A percentile compares a stretch with the other conserved stretches of the same genome.
Conservation (phyloP, 64 coral and sea anemone species). For the Dendronephthya gigantea region DNA sequence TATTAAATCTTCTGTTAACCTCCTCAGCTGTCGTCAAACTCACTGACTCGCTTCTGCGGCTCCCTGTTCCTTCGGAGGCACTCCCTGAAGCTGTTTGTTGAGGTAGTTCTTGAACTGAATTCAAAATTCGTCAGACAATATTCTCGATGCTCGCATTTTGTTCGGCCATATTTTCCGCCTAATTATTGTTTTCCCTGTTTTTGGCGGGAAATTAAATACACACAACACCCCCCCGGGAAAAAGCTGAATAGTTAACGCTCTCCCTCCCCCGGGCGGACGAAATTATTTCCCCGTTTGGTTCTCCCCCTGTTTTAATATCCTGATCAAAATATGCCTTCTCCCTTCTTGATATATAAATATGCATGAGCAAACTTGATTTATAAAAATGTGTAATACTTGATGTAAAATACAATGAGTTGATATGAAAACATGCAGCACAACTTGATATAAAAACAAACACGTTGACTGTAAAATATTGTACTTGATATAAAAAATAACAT, state of each 20-base stretch:
- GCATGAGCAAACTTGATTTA: neutral
- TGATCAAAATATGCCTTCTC: neutral
- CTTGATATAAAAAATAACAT: neutral
- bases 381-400: neutral
- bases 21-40: too few species aligned
- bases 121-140: neutral
- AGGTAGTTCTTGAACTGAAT: neutral
- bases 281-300: neutral
- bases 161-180: too few species aligned
- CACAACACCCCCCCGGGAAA: too few species aligned
- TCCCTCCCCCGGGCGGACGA: too few species aligned
- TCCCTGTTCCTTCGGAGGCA: neutral
- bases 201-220: too few species aligned
- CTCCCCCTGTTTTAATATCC: neutral
- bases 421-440: neutral
- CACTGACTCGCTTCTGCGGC: neutral
- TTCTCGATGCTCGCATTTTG: neutral
- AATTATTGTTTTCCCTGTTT: too few species aligned
- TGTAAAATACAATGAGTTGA: neutral
- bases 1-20: neutral
- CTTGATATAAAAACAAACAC: neutral
- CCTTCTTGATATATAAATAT: neutral
- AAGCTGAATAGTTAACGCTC: too few species aligned
- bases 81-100: neutral
- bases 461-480: neutral